Percentiles rank a stretch among this genome's conserved stretches.
Evolutionary conservation across 2,797 vertebrate species (phyloP).

Genomic region (Cygnus olor): DNA sequence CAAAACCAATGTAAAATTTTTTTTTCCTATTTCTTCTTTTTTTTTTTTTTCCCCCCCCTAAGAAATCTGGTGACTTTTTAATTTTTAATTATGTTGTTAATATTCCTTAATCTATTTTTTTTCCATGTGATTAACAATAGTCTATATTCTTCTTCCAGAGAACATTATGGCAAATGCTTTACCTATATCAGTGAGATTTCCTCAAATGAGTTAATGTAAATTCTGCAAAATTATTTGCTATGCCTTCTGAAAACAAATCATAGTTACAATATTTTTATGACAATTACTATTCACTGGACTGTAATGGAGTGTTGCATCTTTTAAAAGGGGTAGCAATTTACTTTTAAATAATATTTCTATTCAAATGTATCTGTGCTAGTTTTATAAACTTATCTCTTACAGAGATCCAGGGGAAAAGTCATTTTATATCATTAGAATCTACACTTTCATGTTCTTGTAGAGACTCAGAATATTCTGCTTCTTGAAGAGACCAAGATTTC

Average conservation of each 20-base stretch:
- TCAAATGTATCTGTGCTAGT: background rate
- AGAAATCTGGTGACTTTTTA: background rate
- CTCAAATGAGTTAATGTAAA: background rate
- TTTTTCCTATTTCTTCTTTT: background rate
- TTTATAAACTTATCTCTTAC: background rate
- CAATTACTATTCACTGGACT: background rate
- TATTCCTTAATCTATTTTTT: background rate
- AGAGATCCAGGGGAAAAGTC: background rate
- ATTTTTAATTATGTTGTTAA: background rate
- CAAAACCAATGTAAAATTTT: background rate
- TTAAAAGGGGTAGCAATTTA: background rate
- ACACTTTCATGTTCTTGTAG: background rate
- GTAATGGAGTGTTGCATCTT: background rate
- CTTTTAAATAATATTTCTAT: background rate
- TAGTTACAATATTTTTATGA: background rate
- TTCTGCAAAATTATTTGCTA: background rate
- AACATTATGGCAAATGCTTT: background rate
- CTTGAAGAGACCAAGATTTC: background rate
- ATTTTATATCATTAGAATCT: background rate
- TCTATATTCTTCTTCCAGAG: background rate
- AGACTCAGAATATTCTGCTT: background rate
- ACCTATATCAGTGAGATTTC: background rate
- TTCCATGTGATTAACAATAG: background rate
- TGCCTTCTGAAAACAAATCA: background rate
- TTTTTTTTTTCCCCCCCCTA: background rate